phyloP scores from a whole-genome alignment of 2,113 vertebrate genomes.

The Erythrolamprus reginae region DNA sequence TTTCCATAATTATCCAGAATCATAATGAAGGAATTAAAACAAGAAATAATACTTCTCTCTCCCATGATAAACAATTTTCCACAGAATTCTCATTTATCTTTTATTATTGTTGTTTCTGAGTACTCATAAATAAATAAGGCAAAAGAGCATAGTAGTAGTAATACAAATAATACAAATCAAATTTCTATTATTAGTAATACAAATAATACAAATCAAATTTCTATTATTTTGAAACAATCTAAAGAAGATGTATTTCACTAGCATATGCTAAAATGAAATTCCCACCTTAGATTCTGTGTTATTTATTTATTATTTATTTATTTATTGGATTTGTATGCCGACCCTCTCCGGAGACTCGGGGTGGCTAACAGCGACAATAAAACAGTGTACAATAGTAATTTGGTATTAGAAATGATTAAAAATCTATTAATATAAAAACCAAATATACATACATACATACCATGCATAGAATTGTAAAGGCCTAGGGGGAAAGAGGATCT shows the following conservation, averaged over 20 bases:
- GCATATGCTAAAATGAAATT: not conserved
- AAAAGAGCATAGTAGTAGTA: not conserved
- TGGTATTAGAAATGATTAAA: no score
- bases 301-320: no score
- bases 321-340: no score
- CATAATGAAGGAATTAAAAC: not conserved
- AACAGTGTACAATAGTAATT: no score
- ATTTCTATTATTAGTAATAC: not conserved
- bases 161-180: not conserved
- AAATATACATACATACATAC: no score
- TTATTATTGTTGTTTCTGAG: not conserved
- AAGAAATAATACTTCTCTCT: not conserved
- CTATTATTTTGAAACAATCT: not conserved
- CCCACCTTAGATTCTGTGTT: not conserved
- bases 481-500: no score
- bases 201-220: not conserved
- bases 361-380: no score
- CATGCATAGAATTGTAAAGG: no score
- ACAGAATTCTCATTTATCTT: constrained; percentile 10
- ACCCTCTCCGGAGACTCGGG: no score
- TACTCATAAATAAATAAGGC: not conserved
- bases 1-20: not conserved
- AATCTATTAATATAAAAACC: no score
- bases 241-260: not conserved
- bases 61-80: not conserved